Percentiles rank a stretch among this genome's conserved stretches.
Conservation (phyloP, 2,888 invertebrate genomes). For the Pollenia labialis region DNA sequence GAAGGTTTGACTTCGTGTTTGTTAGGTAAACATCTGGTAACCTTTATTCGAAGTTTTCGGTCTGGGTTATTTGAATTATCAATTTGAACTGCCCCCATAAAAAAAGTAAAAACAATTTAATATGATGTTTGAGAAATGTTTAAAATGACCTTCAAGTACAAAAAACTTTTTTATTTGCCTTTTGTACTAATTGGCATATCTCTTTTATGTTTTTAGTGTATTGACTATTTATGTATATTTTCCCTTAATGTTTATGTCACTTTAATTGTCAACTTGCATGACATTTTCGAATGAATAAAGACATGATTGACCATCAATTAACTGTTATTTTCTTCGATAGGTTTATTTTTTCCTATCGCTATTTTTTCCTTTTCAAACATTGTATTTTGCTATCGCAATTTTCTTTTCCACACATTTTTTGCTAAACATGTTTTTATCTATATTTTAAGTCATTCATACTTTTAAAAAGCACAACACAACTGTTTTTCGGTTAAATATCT, state of each 20-base stretch:
- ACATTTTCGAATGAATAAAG: constrained; percentile 14
- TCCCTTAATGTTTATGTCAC: constrained; percentile 23
- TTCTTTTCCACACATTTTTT: not conserved
- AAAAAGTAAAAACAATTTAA: no score
- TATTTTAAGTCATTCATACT: constrained; percentile 51
- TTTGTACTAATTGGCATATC: constrained; percentile 2
- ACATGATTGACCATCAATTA: constrained; percentile 41
- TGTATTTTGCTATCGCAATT: not conserved
- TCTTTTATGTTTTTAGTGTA: not conserved
- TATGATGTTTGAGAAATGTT: not conserved
- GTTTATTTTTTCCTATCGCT: not conserved
- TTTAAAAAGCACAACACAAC: constrained; percentile 39
- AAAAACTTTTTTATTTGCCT: not conserved
- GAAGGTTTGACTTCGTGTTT: no score
- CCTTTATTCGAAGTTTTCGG: no score
- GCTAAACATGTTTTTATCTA: constrained; percentile 6
- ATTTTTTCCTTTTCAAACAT: constrained; percentile 1
- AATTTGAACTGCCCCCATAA: no score
- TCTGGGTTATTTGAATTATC: no score
- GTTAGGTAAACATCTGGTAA: no score
- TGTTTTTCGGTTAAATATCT: constrained; percentile 22
- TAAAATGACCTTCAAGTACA: not conserved
- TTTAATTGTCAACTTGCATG: constrained; percentile 41
- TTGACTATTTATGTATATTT: not conserved
- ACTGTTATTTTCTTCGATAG: constrained; percentile 33